Base-by-base conservation (phyloP, 2,113 vertebrate genomes). In the Nycticorax nycticorax region DNA sequence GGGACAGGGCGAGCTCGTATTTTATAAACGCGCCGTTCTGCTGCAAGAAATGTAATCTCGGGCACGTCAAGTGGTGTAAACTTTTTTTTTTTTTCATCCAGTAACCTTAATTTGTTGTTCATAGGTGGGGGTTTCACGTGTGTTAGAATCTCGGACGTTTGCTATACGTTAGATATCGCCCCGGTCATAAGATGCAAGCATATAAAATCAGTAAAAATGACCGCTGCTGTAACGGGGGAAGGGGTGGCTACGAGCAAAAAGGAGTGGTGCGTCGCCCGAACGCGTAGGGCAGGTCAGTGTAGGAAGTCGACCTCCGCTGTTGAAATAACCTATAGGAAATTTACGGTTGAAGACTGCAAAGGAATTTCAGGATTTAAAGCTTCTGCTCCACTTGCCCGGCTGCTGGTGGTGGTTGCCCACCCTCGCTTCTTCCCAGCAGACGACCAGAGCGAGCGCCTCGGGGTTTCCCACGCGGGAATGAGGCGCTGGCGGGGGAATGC, bases 301-400 rank as follows among this genome's bases (percentile, higher is more conserved):
- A 96, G 94, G 96, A 94, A 93, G 85, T 89, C 86, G 92, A 94
- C 96, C 94, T 97, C 85, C 94, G 72, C 78, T 96, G 76, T 95
- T 97, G 96, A 96, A 98, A 97, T 96, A 97, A 97, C 96, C 95
- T 93, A 93, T 97, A 95, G 96, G 94, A 95, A 98, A 97, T 98
- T 98, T 98, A 97, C 93, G 96, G 97, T 98, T 98, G 97, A 96
- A 97, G 97, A 97, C 97, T 96, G 96, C 96, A 97, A 97, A 98
- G 97, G 97, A 98, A 98, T 98, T 94, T 96, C 96, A 97, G 97
- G 96, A 86, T 96, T 96, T 97, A 84, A 85, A 97, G 93, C 95
- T 97, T 97, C 97, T 98, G 96, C 96, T 97, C 96, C 91, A 93
- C 78, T 98, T 96, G 80, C 72, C 95, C 72, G 94, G 94, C 90